Conservation (phyloP, 2,113 vertebrate genomes). For the Hyperopisus bebe region DNA sequence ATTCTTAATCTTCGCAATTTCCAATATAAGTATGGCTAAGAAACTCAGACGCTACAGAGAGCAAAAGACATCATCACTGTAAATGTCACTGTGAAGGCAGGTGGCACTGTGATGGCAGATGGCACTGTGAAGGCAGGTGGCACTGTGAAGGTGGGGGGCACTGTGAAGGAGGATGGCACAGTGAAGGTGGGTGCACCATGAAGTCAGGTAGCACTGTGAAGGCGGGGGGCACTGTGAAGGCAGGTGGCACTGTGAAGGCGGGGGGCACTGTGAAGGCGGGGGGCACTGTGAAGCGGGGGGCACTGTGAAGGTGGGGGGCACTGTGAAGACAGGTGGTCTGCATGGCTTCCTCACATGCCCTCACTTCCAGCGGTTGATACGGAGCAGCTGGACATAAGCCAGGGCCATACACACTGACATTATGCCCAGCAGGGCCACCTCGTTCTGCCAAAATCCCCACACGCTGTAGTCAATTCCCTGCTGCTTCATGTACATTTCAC, state of each 20-base stretch:
- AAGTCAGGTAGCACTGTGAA: not conserved
- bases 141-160: not conserved
- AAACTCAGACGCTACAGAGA: not conserved
- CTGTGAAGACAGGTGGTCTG: not conserved
- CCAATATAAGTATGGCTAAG: not conserved
- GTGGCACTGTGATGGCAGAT: not conserved
- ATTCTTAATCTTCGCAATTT: not conserved
- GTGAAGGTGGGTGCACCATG: not conserved
- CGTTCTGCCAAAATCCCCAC: constrained; percentile 73
- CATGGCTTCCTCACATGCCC: not conserved
- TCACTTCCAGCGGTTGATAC: constrained; percentile 68
- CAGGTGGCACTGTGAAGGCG: not conserved
- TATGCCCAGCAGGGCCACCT: constrained; percentile 62
- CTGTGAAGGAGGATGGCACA: not conserved
- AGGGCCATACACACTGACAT: constrained; percentile 49
- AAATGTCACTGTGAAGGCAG: not conserved
- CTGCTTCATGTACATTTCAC: constrained; percentile 50
- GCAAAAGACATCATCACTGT: not conserved
- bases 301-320: not conserved
- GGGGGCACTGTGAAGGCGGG: not conserved
- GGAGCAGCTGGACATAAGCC: constrained; percentile 57
- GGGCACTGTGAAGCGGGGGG: not conserved
- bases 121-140: not conserved
- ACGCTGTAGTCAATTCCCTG: constrained; percentile 60
- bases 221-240: not conserved